Conservation (phyloP, 2,888 invertebrate species). For the Euphydryas editha region DNA sequence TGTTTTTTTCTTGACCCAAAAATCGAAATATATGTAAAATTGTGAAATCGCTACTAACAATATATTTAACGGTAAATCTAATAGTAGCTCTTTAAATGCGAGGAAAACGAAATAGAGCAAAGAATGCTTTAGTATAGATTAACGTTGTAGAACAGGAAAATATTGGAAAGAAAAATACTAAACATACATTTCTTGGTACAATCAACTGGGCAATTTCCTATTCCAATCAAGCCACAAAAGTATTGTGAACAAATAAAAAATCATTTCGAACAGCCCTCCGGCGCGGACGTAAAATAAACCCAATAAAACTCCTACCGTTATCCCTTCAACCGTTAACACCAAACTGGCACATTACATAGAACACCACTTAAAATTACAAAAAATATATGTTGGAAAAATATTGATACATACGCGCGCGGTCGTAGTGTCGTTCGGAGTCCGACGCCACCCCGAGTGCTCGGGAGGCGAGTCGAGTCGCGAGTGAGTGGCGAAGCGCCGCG, state of each 20-base stretch:
- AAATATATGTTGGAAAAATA: slow-evolving; percentile 15
- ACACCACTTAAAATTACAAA: slow-evolving; percentile 21
- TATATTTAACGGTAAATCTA: no score
- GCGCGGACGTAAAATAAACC: not conserved
- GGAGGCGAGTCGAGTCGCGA: slow-evolving; percentile 70
- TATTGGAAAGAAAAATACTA: not conserved
- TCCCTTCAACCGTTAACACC: not conserved
- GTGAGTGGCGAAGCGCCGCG: slow-evolving; percentile 57
- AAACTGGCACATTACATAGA: slow-evolving; percentile 19
- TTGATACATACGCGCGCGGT: slow-evolving; percentile 78
- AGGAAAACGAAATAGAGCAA: no score
- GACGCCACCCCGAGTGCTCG: slow-evolving; percentile 68
- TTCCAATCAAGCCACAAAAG: not conserved
- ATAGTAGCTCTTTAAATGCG: no score
- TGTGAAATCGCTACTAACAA: no score
- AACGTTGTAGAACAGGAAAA: not conserved
- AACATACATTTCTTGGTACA: not conserved
- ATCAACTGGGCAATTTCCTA: not conserved
- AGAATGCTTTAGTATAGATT: no score
- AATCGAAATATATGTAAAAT: no score
- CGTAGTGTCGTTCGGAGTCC: slow-evolving; percentile 52
- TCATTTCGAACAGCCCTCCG: not conserved
- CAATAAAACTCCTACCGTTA: not conserved
- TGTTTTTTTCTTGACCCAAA: no score
- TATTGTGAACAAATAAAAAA: slow-evolving; percentile 11